phyloP scores from a whole-genome alignment of 2,113 vertebrate species.

The Lutjanus erythropterus region DNA sequence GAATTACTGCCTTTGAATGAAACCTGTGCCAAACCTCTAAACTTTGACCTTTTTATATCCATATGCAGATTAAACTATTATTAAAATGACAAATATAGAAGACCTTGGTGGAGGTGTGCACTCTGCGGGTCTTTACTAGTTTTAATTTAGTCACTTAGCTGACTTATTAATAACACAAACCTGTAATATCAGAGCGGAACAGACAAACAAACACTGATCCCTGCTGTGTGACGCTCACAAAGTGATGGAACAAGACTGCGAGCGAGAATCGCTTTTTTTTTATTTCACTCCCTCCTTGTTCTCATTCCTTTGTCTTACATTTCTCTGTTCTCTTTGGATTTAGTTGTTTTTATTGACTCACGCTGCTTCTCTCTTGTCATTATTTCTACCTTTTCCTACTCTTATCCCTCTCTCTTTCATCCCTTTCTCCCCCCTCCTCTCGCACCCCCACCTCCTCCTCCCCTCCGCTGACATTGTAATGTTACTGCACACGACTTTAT shows the following conservation, averaged over 20 bases:
- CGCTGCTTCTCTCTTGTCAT: constrained; percentile 64
- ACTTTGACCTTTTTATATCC: background rate
- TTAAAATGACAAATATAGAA: background rate
- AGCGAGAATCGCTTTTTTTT: constrained; percentile 32
- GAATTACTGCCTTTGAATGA: background rate
- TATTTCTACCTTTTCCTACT: constrained; percentile 65
- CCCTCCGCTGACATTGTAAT: constrained; percentile 95
- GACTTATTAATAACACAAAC: constrained; percentile 39
- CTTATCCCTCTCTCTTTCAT: constrained; percentile 58
- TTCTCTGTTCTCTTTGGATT: constrained; percentile 58
- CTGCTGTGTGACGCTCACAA: constrained; percentile 49
- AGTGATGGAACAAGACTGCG: constrained; percentile 32
- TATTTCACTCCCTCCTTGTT: constrained; percentile 58
- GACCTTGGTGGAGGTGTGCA: background rate
- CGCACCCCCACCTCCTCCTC: constrained; percentile 80
- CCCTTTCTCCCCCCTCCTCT: constrained; percentile 5
- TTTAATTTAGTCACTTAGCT: constrained; percentile 28
- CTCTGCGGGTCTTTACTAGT: constrained; percentile 7
- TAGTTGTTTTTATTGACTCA: constrained; percentile 67
- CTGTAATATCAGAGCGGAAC: constrained; percentile 22
- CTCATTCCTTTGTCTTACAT: constrained; percentile 63
- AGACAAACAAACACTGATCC: constrained; percentile 36
- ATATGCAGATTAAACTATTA: background rate
- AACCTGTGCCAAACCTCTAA: background rate
- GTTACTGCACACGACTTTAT: constrained; percentile 99